phyloP scores from a whole-genome alignment of 2,888 invertebrate genomes.

The Hemaris fuciformis region DNA sequence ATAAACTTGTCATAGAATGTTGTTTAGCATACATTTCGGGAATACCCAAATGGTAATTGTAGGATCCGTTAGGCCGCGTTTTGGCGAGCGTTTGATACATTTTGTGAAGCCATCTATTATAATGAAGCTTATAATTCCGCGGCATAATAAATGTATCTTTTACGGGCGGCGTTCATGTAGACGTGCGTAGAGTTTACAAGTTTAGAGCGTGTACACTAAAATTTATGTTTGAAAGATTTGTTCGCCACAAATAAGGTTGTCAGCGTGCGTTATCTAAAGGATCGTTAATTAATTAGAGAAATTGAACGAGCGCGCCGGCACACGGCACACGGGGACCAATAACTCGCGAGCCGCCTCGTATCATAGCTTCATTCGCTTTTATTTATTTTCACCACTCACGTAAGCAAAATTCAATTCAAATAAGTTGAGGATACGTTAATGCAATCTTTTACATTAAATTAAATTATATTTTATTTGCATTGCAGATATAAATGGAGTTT shows the following conservation, averaged over 20 bases:
- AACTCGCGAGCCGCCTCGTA: slow-evolving; percentile 79
- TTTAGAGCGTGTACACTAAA: slow-evolving; percentile 76
- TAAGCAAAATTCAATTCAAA: slow-evolving; percentile 77
- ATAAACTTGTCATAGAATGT: slow-evolving; percentile 53
- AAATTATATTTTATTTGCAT: slow-evolving; percentile 7
- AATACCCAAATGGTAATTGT: slow-evolving; percentile 38
- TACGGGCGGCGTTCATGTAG: slow-evolving; percentile 55
- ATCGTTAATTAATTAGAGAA: slow-evolving; percentile 82
- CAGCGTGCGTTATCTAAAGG: slow-evolving; percentile 78
- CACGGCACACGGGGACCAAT: slow-evolving; percentile 75
- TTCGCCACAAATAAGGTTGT: slow-evolving; percentile 81
- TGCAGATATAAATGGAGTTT: neutral
- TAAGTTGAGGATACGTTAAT: slow-evolving; percentile 54
- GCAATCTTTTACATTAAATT: slow-evolving; percentile 24
- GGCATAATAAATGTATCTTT: slow-evolving; percentile 62
- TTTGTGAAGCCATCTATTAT: slow-evolving; percentile 46
- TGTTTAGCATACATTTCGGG: slow-evolving; percentile 38
- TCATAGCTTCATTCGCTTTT: slow-evolving; percentile 75
- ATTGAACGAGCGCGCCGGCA: slow-evolving; percentile 77
- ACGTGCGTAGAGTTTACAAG: slow-evolving; percentile 75
- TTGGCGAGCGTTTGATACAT: slow-evolving; percentile 41
- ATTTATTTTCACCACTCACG: slow-evolving; percentile 80
- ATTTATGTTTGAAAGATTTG: slow-evolving; percentile 80
- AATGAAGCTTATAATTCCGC: slow-evolving; percentile 35
- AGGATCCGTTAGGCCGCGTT: slow-evolving; percentile 17